Percentiles rank a stretch among this genome's conserved stretches.
These are phyloP conservation scores for Drosophila suzukii DNA, from an alignment of 1,140 invertebrate species.

Conservation along the genomic window DNA sequence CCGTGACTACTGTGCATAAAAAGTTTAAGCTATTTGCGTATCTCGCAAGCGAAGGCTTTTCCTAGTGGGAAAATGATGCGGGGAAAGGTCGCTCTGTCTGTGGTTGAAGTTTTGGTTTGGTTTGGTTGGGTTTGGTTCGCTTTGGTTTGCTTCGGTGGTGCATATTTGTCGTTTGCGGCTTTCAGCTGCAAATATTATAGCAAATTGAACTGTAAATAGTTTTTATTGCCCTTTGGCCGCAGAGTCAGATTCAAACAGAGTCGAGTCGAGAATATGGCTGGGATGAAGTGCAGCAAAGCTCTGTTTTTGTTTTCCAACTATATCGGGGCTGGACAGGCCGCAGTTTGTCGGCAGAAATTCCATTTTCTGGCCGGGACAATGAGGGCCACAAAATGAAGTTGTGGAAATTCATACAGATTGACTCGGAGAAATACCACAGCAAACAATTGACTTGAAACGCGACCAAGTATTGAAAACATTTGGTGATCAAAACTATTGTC, in stretches of 20 bases:
- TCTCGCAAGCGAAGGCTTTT: conserved; percentile 30
- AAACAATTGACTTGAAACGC: neutral
- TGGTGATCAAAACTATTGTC: neutral
- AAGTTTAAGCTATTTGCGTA: conserved; percentile 66
- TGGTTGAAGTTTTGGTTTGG: conserved; percentile 37
- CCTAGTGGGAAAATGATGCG: neutral
- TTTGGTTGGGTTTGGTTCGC: conserved; percentile 1
- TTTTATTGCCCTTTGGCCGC: conserved; percentile 72
- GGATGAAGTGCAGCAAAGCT: conserved; percentile 48
- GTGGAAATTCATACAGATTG: conserved; percentile 62
- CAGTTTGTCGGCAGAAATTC: conserved; percentile 15
- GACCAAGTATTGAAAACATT: neutral
- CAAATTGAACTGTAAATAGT: conserved; percentile 82
- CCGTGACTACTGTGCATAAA: conserved; percentile 14
- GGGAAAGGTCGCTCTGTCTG: conserved; percentile 41
- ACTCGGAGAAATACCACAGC: conserved; percentile 45
- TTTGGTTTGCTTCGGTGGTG: conserved; percentile 40
- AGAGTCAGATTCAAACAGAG: conserved; percentile 17
- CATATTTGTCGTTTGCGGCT: conserved; percentile 78
- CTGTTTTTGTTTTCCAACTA: conserved; percentile 48
- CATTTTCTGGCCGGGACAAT: conserved; percentile 5
- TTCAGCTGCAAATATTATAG: conserved; percentile 77
- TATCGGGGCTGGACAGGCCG: conserved; percentile 11
- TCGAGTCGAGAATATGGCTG: conserved; percentile 31
- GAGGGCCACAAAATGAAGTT: conserved; percentile 60